A percentile compares a stretch with the other conserved stretches of the same genome.
Evolutionary conservation across 2,888 invertebrate genomes (phyloP).

Genomic region (Meiosimyza decipiens): DNA sequence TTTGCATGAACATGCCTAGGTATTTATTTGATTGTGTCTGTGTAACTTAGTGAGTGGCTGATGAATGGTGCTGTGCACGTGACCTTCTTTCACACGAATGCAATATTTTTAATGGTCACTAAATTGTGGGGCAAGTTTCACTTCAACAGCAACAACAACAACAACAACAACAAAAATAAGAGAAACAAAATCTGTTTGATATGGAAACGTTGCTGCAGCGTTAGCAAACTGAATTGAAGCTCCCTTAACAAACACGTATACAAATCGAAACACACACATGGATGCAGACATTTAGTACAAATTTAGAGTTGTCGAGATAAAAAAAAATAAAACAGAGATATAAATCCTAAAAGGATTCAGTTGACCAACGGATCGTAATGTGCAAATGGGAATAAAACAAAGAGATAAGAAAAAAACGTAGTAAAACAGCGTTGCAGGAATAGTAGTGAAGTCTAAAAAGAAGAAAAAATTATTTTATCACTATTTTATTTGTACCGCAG

Average conservation of each 20-base stretch:
- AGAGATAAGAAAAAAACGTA: neutral
- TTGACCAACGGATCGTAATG: neutral
- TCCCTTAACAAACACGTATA: too few species aligned
- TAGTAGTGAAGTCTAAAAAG: neutral
- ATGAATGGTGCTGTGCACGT: conserved; percentile 28
- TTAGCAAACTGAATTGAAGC: too few species aligned
- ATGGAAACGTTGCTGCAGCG: too few species aligned
- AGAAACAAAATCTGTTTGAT: neutral
- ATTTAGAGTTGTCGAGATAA: neutral
- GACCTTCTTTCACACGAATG: conserved; percentile 29
- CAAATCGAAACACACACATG: neutral
- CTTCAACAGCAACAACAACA: conserved; percentile 8
- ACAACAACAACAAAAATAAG: conserved; percentile 10
- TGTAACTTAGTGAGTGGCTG: conserved; percentile 7
- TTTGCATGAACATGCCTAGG: neutral
- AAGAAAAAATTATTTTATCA: neutral
- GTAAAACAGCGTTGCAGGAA: neutral
- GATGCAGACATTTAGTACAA: conserved; percentile 9
- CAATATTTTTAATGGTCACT: conserved; percentile 36
- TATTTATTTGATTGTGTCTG: neutral
- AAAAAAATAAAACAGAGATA: conserved; percentile 13
- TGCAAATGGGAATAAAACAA: conserved; percentile 3
- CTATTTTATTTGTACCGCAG: conserved; percentile 6
- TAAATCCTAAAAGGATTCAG: neutral
- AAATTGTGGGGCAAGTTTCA: conserved; percentile 26